Percentiles rank a stretch among this genome's conserved stretches.
Evolutionary conservation across 1,140 invertebrate genomes (phyloP).

Genomic region (Zaprionus lachaisei): DNA sequence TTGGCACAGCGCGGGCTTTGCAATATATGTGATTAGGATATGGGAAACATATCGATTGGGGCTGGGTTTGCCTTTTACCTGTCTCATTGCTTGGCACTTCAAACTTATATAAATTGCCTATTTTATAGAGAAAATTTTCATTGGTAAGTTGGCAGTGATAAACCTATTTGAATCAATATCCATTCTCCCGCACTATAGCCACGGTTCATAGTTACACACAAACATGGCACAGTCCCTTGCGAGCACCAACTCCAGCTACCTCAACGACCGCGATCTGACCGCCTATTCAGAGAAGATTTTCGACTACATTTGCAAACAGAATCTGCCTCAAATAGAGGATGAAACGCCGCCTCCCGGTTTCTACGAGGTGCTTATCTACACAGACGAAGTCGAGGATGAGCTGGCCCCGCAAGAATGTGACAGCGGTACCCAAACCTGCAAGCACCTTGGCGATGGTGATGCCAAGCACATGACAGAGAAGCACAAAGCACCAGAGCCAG

Average conservation of each 20-base stretch:
- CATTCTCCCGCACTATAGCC: neutral
- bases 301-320: neutral
- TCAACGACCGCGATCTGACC: neutral
- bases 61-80: neutral
- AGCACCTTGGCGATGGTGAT: too few species aligned
- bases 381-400: neutral
- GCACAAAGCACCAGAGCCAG: too few species aligned
- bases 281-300: slow-evolving; percentile 3
- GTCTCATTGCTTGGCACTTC: neutral
- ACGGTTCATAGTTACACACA: neutral
- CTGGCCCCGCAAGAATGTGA: slow-evolving; percentile 6
- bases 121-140: neutral
- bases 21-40: neutral
- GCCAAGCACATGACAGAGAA: neutral
- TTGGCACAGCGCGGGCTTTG: neutral
- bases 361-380: slow-evolving; percentile 23
- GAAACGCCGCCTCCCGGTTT: slow-evolving; percentile 32
- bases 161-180: neutral
- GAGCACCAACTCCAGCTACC: neutral
- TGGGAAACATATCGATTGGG: neutral
- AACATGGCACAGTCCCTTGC: neutral
- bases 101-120: slow-evolving; percentile 5
- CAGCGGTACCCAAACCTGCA: neutral
- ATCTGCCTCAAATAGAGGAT: slow-evolving; percentile 30
- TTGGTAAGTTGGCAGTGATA: neutral